A percentile compares a stretch with the other conserved stretches of the same genome.
Evolutionary conservation across 2,113 vertebrate genomes (phyloP).

Genomic region (Aldabrachelys gigantea): DNA sequence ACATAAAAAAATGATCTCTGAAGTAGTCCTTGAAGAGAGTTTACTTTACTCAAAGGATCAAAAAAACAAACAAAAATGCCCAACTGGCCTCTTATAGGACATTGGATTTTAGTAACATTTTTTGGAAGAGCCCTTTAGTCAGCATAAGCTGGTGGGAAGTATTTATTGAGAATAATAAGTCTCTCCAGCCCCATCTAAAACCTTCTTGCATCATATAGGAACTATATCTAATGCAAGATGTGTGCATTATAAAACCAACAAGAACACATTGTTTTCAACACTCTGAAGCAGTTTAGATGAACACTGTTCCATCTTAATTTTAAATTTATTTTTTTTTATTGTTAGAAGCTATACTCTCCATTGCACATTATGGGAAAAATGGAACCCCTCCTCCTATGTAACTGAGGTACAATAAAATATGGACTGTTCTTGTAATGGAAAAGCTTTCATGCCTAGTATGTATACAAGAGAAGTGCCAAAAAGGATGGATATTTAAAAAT

Average conservation of each 20-base stretch:
- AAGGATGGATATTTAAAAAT: too few species aligned
- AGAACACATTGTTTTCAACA: not conserved
- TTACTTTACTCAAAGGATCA: not conserved
- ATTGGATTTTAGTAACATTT: not conserved
- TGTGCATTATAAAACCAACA: not conserved
- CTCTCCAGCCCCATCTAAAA: slow-evolving; percentile 1
- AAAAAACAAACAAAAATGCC: not conserved
- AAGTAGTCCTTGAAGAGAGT: not conserved
- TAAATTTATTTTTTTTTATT: not conserved
- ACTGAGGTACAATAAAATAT: too few species aligned
- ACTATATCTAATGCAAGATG: not conserved
- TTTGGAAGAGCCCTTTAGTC: not conserved
- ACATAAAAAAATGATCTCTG: not conserved
- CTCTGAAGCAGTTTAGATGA: not conserved
- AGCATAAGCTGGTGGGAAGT: not conserved
- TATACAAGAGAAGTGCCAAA: too few species aligned
- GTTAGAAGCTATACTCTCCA: not conserved
- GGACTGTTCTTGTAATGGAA: too few species aligned
- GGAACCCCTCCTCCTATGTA: too few species aligned
- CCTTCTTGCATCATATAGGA: not conserved
- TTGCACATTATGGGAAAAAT: not conserved
- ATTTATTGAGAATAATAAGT: slow-evolving; percentile 7
- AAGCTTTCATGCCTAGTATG: too few species aligned
- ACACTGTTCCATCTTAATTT: not conserved
- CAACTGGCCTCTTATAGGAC: not conserved